Conservation (phyloP, 2,113 vertebrate species). For the Semnopithecus entellus region DNA sequence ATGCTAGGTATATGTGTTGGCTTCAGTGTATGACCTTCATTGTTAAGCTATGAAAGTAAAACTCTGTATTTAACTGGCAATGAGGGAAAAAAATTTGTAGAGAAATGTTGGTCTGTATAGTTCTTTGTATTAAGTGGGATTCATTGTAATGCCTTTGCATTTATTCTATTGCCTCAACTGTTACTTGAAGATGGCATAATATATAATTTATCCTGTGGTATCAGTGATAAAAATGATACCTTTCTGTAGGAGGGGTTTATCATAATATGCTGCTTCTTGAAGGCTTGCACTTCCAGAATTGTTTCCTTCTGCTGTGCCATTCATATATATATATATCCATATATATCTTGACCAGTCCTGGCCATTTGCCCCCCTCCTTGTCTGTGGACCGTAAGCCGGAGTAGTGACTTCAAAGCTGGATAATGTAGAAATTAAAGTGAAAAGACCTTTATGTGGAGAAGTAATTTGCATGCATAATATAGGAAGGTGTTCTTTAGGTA, state of each 20-base stretch:
- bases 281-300: conserved; percentile 55
- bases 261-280: conserved; percentile 49
- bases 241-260: conserved; percentile 56
- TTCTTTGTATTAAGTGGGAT: conserved; percentile 54
- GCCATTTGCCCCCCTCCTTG: neutral
- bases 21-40: conserved; percentile 78
- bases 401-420: conserved; percentile 50
- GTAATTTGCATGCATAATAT: conserved; percentile 61
- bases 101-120: conserved; percentile 68
- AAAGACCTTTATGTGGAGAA: conserved; percentile 9
- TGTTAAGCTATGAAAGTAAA: conserved; percentile 76
- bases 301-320: conserved; percentile 59
- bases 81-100: conserved; percentile 66
- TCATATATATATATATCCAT: neutral
- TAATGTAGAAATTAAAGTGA: conserved; percentile 37
- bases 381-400: conserved; percentile 54
- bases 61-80: conserved; percentile 77
- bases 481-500: conserved; percentile 51
- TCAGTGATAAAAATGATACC: conserved; percentile 35
- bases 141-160: conserved; percentile 32
- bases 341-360: neutral
- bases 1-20: conserved; percentile 75
- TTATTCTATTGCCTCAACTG: conserved; percentile 46
- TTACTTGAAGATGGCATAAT: conserved; percentile 41
- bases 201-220: conserved; percentile 41